A percentile compares a stretch with the other conserved stretches of the same genome.
Conservation (phyloP, 2,113 vertebrate species). For the Tinamus guttatus region DNA sequence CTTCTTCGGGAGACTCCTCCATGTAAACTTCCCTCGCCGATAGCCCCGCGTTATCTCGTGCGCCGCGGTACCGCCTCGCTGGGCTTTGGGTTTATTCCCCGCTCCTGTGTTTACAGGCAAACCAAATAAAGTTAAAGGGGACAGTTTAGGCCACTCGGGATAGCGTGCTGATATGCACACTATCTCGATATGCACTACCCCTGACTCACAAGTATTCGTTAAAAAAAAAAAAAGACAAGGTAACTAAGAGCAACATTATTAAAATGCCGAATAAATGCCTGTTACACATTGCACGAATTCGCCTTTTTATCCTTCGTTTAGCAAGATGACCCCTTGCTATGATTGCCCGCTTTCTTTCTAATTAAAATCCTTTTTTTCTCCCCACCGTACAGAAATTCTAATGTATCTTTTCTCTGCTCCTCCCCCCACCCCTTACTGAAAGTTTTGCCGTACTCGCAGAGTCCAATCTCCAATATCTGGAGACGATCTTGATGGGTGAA, state of each 20-base stretch:
- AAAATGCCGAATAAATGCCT: not conserved
- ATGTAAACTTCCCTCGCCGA: slow-evolving; percentile 50
- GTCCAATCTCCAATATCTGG: not conserved
- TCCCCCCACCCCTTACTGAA: not conserved
- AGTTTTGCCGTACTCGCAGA: not conserved
- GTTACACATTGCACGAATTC: not conserved
- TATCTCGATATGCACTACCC: not conserved
- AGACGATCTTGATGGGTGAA: not conserved
- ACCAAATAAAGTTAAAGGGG: slow-evolving; percentile 10
- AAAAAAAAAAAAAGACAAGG: not conserved
- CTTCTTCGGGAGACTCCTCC: not conserved
- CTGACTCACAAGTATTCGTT: not conserved
- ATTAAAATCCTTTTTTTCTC: not conserved
- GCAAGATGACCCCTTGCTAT: not conserved
- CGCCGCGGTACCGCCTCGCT: not conserved
- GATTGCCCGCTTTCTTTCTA: not conserved
- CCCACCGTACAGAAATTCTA: not conserved
- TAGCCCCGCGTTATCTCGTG: not conserved
- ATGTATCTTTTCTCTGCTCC: not conserved
- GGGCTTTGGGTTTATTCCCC: not conserved
- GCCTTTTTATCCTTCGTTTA: not conserved
- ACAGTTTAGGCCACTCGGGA: not conserved
- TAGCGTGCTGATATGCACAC: not conserved
- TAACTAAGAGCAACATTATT: not conserved
- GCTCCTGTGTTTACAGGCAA: not conserved